Conservation (phyloP, 2,113 vertebrate species). For the Takifugu bimaculatus region DNA sequence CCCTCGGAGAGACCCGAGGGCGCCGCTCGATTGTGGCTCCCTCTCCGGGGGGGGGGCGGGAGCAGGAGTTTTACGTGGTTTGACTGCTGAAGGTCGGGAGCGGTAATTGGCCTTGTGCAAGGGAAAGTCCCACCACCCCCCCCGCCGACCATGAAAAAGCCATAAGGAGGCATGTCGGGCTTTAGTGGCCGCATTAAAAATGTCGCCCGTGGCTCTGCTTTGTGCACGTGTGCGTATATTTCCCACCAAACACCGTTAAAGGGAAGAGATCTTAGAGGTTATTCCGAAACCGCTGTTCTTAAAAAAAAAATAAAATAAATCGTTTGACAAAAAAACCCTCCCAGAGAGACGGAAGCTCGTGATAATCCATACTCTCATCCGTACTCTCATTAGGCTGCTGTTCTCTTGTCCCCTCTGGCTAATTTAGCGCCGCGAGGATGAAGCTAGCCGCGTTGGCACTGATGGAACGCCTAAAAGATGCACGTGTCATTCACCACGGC, state of each 20-base stretch:
- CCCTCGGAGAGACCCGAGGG: conserved; percentile 37
- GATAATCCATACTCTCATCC: conserved; percentile 61
- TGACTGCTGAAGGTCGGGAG: conserved; percentile 56
- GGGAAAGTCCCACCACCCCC: conserved; percentile 56
- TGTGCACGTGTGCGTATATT: conserved; percentile 7
- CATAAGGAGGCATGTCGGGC: conserved; percentile 50
- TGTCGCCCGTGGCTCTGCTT: conserved; percentile 45
- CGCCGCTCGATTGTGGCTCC: conserved; percentile 52
- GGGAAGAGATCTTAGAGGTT: neutral
- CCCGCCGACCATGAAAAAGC: conserved; percentile 42
- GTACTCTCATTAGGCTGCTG: conserved; percentile 66
- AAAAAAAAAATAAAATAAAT: no score
- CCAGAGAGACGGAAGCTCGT: neutral
- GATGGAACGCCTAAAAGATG: no score
- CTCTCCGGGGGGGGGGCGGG: conserved; percentile 41
- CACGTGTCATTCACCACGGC: neutral
- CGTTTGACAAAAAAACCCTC: no score
- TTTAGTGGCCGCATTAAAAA: conserved; percentile 34
- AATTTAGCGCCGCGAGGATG: no score
- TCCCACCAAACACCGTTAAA: conserved; percentile 3
- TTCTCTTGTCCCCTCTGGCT: conserved; percentile 77
- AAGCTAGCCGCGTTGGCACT: no score
- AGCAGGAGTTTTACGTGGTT: conserved; percentile 57
- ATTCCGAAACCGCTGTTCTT: neutral
- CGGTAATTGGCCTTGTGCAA: conserved; percentile 66